These are phyloP conservation scores for Gymnopithys bicolor DNA, from an alignment of 2,797 vertebrate genomes.

Conservation along the genomic window DNA sequence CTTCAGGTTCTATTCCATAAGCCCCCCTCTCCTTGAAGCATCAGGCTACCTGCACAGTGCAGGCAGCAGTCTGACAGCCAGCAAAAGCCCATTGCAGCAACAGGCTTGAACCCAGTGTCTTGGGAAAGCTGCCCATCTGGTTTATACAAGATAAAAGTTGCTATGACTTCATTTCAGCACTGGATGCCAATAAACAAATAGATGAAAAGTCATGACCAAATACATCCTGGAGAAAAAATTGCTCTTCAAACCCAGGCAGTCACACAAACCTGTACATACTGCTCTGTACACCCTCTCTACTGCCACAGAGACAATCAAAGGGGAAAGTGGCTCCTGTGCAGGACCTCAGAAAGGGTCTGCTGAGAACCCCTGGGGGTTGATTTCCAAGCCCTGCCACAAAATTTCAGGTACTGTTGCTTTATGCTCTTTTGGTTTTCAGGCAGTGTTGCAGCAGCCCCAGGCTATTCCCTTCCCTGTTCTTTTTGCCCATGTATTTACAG, in stretches of 20 bases:
- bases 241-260: not conserved
- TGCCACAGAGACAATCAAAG: not conserved
- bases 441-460: not conserved
- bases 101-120: not conserved
- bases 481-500: fast-evolving
- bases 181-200: not conserved
- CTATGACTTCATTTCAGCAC: not conserved
- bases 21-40: not conserved
- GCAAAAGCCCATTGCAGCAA: not conserved
- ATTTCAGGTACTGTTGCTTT: not conserved
- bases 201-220: not conserved
- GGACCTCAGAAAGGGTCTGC: not conserved
- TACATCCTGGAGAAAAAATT: not conserved
- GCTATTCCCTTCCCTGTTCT: not conserved
- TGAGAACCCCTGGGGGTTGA: not conserved
- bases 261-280: not conserved
- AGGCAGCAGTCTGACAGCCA: not conserved
- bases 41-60: not conserved
- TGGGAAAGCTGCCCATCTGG: not conserved
- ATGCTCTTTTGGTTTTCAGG: not conserved
- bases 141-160: not conserved
- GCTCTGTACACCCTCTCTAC: no score
- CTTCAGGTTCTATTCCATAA: not conserved
- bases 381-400: not conserved
- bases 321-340: not conserved